phyloP scores from a whole-genome alignment of 2,797 vertebrate genomes.

The Delichon dasypus region DNA sequence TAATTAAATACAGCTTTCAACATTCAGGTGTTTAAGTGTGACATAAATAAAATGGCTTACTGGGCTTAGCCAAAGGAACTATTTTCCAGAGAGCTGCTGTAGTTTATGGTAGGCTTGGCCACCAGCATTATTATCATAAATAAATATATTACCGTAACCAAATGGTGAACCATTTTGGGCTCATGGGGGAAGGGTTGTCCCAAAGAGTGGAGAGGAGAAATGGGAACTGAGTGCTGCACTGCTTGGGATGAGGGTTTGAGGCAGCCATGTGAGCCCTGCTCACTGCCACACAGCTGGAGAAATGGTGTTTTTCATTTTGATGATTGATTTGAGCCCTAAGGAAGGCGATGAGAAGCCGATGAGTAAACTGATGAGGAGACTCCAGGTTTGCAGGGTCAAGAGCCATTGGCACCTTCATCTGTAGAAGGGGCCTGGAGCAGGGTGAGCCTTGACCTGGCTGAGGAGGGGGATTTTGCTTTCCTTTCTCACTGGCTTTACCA shows the following conservation, averaged over 20 bases:
- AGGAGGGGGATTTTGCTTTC: neutral
- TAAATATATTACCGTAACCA: slow-evolving; percentile 70
- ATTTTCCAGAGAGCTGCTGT: slow-evolving; percentile 57
- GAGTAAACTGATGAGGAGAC: slow-evolving; percentile 52
- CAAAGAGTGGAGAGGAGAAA: neutral
- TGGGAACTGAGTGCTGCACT: neutral
- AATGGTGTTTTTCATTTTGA: neutral
- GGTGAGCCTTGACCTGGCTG: neutral
- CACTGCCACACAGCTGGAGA: neutral
- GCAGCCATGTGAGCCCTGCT: neutral
- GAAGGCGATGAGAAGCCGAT: slow-evolving; percentile 39
- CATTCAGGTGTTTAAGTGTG: slow-evolving; percentile 35
- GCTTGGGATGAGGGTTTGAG: neutral
- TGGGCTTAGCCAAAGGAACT: slow-evolving; percentile 66
- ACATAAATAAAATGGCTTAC: slow-evolving; percentile 75
- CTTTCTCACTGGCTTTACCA: neutral
- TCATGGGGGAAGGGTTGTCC: slow-evolving; percentile 45
- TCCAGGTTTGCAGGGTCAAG: neutral
- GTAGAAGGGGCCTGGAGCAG: neutral
- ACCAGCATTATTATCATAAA: slow-evolving; percentile 69
- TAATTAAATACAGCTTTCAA: slow-evolving; percentile 56
- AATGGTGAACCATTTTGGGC: slow-evolving; percentile 65
- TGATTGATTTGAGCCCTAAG: neutral
- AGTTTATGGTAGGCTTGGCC: slow-evolving; percentile 74
- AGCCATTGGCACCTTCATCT: neutral